Conservation (phyloP, 2,888 invertebrate genomes). For the Pheosia tremula region DNA sequence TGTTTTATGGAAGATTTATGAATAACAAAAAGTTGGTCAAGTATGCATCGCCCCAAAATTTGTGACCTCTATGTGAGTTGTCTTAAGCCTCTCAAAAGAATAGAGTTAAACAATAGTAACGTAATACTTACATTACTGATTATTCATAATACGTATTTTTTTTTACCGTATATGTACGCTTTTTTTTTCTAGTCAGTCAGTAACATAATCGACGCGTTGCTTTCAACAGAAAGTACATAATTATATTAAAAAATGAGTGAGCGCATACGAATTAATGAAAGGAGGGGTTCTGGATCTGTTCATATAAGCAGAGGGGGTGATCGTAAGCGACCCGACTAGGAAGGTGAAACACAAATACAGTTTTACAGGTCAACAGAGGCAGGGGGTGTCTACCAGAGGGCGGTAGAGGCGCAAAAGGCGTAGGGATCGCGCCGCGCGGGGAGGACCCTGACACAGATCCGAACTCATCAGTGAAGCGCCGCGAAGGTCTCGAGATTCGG, state of each 20-base stretch:
- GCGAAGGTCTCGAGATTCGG: slow-evolving; percentile 77
- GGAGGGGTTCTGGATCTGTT: too few relatives aligned
- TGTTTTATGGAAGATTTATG: slow-evolving; percentile 36
- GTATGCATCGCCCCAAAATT: slow-evolving; percentile 45
- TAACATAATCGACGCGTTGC: not conserved
- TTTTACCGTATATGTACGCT: not conserved
- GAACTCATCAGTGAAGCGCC: slow-evolving; percentile 74
- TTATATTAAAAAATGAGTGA: slow-evolving; percentile 12
- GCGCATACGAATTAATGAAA: too few relatives aligned
- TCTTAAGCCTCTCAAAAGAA: slow-evolving; percentile 34
- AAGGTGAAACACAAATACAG: slow-evolving; percentile 73
- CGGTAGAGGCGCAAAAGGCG: slow-evolving; percentile 62
- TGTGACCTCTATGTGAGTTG: slow-evolving; percentile 40
- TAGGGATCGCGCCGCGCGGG: slow-evolving; percentile 67
- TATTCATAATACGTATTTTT: not conserved
- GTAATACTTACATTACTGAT: slow-evolving; percentile 11
- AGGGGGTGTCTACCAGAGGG: slow-evolving; percentile 62
- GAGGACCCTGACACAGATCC: slow-evolving; percentile 83
- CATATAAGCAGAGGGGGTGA: slow-evolving; percentile 39
- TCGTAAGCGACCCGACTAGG: slow-evolving; percentile 64
- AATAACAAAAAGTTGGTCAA: slow-evolving; percentile 48
- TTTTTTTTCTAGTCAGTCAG: not conserved
- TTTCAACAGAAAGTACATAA: not conserved
- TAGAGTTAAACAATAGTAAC: slow-evolving; percentile 37
- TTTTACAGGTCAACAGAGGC: slow-evolving; percentile 75